Percentiles rank a stretch among this genome's conserved stretches.
Conservation (phyloP, 1,140 invertebrate genomes). For the Hirudo medicinalis region DNA sequence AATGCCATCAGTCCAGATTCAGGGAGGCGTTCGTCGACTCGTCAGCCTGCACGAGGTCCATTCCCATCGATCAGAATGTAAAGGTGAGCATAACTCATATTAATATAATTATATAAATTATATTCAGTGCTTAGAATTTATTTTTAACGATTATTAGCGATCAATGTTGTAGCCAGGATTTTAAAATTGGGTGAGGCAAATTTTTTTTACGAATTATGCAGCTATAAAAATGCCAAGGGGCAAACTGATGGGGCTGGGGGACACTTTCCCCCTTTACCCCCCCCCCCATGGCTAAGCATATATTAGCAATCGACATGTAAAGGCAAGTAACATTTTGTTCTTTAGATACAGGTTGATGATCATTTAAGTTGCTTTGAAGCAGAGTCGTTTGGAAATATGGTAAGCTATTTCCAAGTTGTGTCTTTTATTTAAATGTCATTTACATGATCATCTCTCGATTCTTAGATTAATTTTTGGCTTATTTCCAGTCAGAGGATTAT, state of each 20-base stretch:
- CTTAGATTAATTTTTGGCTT: background rate
- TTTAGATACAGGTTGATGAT: background rate
- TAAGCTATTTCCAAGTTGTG: background rate
- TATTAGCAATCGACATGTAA: too few relatives aligned
- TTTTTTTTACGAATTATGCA: too few relatives aligned
- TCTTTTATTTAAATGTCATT: background rate
- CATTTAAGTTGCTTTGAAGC: background rate
- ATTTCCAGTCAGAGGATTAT: slow-evolving; percentile 5
- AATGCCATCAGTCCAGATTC: background rate
- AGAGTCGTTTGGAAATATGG: background rate
- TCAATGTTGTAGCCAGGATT: too few relatives aligned
- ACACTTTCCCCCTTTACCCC: too few relatives aligned
- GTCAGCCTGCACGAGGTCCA: background rate
- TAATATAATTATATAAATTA: too few relatives aligned
- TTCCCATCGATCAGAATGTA: background rate
- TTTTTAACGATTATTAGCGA: too few relatives aligned
- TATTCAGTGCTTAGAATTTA: too few relatives aligned
- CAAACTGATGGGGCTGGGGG: too few relatives aligned
- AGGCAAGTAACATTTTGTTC: background rate
- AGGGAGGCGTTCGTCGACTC: background rate
- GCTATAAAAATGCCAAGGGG: too few relatives aligned
- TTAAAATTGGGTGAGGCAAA: too few relatives aligned
- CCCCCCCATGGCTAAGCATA: too few relatives aligned
- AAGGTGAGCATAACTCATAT: background rate
- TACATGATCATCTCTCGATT: background rate